These are phyloP conservation scores for Sorex fumeus DNA, from an alignment of 2,113 vertebrate genomes.

Conservation along the genomic window DNA sequence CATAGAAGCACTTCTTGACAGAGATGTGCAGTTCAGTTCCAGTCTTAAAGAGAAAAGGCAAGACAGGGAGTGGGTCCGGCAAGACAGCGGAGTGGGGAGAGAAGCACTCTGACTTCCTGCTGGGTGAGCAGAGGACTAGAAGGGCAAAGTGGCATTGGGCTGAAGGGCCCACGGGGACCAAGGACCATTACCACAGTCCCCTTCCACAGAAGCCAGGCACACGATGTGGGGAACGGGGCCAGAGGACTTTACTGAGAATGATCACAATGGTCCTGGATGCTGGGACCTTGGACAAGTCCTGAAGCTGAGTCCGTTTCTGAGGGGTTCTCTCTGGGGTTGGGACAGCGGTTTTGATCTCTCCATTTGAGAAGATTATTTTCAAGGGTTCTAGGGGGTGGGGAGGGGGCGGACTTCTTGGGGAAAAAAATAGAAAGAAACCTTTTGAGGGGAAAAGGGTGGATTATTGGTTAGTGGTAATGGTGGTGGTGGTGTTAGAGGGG, in stretches of 20 bases:
- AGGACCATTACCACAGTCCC: not conserved
- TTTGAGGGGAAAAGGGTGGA: not conserved
- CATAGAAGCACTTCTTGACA: not conserved
- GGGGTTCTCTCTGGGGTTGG: not conserved
- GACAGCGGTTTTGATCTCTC: not conserved
- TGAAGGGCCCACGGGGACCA: fast-evolving
- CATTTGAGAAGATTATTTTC: not conserved
- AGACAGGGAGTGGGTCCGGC: not conserved
- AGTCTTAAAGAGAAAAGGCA: conserved; percentile 42
- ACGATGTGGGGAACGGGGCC: not conserved
- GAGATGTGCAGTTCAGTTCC: not conserved
- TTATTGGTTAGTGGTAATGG: not conserved
- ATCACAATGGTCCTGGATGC: not conserved
- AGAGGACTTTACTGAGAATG: conserved; percentile 48
- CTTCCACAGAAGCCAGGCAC: not conserved
- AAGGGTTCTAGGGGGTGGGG: not conserved
- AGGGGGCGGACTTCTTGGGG: too few relatives aligned
- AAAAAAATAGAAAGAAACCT: not conserved
- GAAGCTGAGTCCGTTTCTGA: not conserved
- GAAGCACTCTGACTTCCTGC: not conserved
- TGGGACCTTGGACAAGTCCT: not conserved
- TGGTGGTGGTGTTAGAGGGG: not conserved
- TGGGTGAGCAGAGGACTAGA: not conserved
- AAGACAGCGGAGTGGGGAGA: not conserved
- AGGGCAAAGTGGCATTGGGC: not conserved